Evolutionary conservation across 2,113 vertebrate species (phyloP).

Genomic region (Salvelinus alpinus): DNA sequence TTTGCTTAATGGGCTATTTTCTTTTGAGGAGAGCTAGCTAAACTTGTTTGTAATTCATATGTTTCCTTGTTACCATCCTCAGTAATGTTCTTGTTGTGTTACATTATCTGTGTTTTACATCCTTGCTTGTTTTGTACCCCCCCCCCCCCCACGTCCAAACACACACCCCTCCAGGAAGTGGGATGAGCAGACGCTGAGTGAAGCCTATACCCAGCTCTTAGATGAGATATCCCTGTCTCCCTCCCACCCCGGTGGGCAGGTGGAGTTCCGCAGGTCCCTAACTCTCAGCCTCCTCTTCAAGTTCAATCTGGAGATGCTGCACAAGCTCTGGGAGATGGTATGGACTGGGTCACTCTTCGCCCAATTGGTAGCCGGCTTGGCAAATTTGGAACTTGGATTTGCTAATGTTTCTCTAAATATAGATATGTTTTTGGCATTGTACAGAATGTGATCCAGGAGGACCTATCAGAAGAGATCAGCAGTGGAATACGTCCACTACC

Average conservation of each 20-base stretch:
- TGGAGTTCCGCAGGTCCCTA: constrained; percentile 82
- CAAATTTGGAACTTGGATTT: too few relatives aligned
- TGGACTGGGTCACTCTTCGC: background rate
- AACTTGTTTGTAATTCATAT: too few relatives aligned
- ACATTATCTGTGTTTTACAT: too few relatives aligned
- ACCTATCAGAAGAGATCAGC: constrained; percentile 49
- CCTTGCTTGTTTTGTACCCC: too few relatives aligned
- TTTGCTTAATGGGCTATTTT: too few relatives aligned
- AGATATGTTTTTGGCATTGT: background rate
- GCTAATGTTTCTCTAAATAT: background rate
- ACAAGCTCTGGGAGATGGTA: constrained; percentile 70
- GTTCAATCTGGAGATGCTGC: constrained; percentile 83
- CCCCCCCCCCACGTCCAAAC: background rate
- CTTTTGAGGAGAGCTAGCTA: too few relatives aligned
- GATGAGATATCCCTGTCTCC: constrained; percentile 76
- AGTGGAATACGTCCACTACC: constrained; percentile 74
- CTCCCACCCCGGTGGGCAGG: constrained; percentile 72
- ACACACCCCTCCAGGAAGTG: constrained; percentile 65
- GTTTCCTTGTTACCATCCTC: too few relatives aligned
- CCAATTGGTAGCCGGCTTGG: too few relatives aligned
- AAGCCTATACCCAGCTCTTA: constrained; percentile 78
- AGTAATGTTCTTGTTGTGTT: too few relatives aligned
- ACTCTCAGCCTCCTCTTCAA: constrained; percentile 87
- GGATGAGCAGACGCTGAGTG: constrained; percentile 78
- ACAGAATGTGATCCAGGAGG: constrained; percentile 50